Evolutionary conservation across 2,888 invertebrate species (phyloP).

Genomic region (Diarsia mendica): DNA sequence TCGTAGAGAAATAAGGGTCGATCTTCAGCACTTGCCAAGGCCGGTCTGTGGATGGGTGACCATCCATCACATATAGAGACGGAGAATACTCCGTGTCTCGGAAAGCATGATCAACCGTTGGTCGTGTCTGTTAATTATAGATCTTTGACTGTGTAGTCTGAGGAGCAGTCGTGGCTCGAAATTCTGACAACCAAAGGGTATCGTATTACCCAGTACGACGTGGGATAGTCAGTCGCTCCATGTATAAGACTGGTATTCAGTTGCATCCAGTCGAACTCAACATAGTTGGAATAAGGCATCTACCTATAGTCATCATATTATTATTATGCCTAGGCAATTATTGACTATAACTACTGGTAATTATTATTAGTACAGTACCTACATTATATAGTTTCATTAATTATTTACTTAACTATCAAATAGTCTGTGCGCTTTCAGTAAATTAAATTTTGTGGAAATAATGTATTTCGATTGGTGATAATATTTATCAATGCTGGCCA

Average conservation of each 20-base stretch:
- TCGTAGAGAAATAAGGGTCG: not conserved
- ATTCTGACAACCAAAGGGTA: not conserved
- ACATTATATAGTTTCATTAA: slow-evolving; percentile 13
- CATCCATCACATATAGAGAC: not conserved
- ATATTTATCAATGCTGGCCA: not conserved
- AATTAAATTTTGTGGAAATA: not conserved
- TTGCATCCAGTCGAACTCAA: not conserved
- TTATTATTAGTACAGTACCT: not conserved
- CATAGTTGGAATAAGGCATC: not conserved
- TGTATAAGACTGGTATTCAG: not conserved
- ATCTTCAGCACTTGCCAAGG: not conserved
- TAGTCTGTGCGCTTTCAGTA: not conserved
- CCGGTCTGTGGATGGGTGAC: not conserved
- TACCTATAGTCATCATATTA: too few species aligned
- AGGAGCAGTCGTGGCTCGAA: not conserved
- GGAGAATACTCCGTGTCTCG: too few species aligned
- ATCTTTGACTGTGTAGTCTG: not conserved
- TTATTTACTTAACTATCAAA: slow-evolving; percentile 29
- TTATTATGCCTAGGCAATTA: not conserved
- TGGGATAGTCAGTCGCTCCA: not conserved
- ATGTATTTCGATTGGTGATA: slow-evolving; percentile 7
- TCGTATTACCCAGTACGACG: not conserved
- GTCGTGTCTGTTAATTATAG: not conserved
- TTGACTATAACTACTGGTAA: not conserved
- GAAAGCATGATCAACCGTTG: not conserved